Evolutionary conservation across 2,888 invertebrate species (phyloP).

Genomic region (Morpho helenor): DNA sequence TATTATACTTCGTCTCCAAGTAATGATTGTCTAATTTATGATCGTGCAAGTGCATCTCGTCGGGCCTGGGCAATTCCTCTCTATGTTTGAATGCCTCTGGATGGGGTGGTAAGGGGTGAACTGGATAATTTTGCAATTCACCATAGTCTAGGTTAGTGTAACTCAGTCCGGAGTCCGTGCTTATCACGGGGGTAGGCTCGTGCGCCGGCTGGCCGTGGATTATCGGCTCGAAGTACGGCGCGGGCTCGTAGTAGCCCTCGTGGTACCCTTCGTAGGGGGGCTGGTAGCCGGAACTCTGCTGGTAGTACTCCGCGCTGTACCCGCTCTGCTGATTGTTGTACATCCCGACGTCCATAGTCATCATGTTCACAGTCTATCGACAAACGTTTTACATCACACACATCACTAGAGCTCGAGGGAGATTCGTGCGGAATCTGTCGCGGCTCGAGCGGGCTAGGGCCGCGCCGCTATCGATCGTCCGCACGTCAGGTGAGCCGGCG

Average conservation of each 20-base stretch:
- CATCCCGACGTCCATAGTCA: slow-evolving; percentile 91
- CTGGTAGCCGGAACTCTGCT: slow-evolving; percentile 69
- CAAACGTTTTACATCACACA: slow-evolving; percentile 61
- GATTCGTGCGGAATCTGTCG: slow-evolving; percentile 12
- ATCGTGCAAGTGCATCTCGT: slow-evolving; percentile 64
- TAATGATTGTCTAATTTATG: slow-evolving; percentile 71
- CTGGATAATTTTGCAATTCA: slow-evolving; percentile 68
- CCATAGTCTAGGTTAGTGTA: slow-evolving; percentile 94
- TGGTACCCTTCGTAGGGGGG: slow-evolving; percentile 67
- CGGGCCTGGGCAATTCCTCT: slow-evolving; percentile 78
- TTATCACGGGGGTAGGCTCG: slow-evolving; percentile 84
- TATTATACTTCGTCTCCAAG: slow-evolving; percentile 75
- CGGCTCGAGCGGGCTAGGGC: slow-evolving; percentile 36
- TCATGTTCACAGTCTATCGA: slow-evolving; percentile 78
- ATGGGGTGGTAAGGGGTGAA: slow-evolving; percentile 76
- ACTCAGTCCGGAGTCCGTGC: slow-evolving; percentile 91
- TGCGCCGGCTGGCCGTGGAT: slow-evolving; percentile 62
- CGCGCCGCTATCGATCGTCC: slow-evolving; percentile 53
- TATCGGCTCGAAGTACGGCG: slow-evolving; percentile 75
- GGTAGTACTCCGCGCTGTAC: slow-evolving; percentile 75
- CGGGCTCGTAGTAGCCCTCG: slow-evolving; percentile 66
- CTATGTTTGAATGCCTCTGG: slow-evolving; percentile 72
- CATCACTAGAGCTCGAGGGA: slow-evolving; percentile 50
- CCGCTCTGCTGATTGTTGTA: slow-evolving; percentile 83
- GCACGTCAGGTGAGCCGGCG: slow-evolving; percentile 61